Percentiles rank a stretch among this genome's conserved stretches.
These are phyloP conservation scores for Hirudo medicinalis DNA, from an alignment of 1,140 invertebrate species.

Conservation along the genomic window DNA sequence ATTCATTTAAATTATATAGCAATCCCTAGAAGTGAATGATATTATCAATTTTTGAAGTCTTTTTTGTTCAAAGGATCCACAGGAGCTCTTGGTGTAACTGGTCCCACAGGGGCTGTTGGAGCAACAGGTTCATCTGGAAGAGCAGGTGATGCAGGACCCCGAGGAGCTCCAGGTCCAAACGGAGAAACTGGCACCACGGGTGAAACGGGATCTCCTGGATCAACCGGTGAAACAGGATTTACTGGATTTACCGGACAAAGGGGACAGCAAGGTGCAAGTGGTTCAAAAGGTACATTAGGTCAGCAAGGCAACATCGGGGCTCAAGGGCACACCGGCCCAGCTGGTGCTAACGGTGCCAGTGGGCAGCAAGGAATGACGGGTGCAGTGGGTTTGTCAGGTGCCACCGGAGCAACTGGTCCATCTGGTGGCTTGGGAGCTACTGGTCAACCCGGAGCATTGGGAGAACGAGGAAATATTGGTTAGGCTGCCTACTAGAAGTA, in stretches of 20 bases:
- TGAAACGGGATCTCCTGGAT: constrained; percentile 6
- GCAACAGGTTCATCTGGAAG: background rate
- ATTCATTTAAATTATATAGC: too few species aligned
- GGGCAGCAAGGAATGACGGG: background rate
- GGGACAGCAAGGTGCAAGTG: background rate
- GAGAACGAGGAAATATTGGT: background rate
- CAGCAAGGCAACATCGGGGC: background rate
- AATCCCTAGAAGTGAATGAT: too few species aligned
- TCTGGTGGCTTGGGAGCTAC: background rate
- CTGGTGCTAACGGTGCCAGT: background rate
- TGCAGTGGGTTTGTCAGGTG: background rate
- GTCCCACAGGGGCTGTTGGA: background rate
- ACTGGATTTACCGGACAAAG: constrained; percentile 1
- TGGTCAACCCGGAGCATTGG: background rate
- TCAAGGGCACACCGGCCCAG: background rate
- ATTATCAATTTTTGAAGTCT: background rate
- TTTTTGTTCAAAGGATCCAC: background rate
- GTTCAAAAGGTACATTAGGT: constrained; percentile 6
- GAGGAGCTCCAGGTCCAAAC: background rate
- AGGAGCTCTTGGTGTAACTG: background rate
- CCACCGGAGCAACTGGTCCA: background rate
- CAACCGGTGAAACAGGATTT: constrained; percentile 5
- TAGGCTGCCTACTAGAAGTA: too few species aligned
- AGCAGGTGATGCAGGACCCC: background rate
- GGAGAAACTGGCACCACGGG: background rate